phyloP scores from a whole-genome alignment of 1,140 invertebrate genomes.

The Coenobita brevimanus region DNA sequence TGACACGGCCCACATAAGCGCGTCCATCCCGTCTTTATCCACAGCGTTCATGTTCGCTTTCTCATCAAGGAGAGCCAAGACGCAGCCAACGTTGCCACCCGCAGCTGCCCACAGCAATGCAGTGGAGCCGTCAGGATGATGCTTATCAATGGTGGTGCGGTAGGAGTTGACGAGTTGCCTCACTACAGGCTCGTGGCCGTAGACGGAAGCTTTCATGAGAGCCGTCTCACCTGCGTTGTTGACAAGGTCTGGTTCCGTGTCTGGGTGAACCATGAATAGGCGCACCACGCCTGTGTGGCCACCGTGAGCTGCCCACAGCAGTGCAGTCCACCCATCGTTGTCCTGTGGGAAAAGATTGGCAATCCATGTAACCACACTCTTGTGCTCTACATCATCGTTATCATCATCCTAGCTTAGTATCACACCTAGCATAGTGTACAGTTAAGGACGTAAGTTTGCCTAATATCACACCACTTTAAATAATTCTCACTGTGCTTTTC shows the following conservation, averaged over 20 bases:
- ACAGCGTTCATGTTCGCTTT: conserved; percentile 42
- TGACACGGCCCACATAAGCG: conserved; percentile 68
- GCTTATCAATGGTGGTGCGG: conserved; percentile 65
- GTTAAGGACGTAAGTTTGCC: too few relatives aligned
- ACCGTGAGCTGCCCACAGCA: conserved; percentile 71
- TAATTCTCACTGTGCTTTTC: too few relatives aligned
- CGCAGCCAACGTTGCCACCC: conserved; percentile 52
- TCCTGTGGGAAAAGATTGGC: conserved; percentile 69
- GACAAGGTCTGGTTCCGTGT: conserved; percentile 69
- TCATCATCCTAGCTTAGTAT: too few relatives aligned
- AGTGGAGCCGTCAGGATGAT: conserved; percentile 64
- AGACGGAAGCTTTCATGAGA: conserved; percentile 69
- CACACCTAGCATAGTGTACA: too few relatives aligned
- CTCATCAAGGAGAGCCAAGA: conserved; percentile 55
- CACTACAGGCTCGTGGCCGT: conserved; percentile 69
- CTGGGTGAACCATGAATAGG: conserved; percentile 68
- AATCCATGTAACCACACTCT: too few relatives aligned
- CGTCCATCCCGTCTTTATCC: conserved; percentile 67
- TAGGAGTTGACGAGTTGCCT: conserved; percentile 61
- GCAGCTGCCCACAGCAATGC: conserved; percentile 68
- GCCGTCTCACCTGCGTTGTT: conserved; percentile 70
- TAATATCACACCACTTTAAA: too few relatives aligned
- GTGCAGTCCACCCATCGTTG: conserved; percentile 71
- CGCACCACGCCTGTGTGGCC: conserved; percentile 70
- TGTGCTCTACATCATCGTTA: too few relatives aligned